These are phyloP conservation scores for Alca torda DNA, from an alignment of 2,797 vertebrate species.

Conservation along the genomic window DNA sequence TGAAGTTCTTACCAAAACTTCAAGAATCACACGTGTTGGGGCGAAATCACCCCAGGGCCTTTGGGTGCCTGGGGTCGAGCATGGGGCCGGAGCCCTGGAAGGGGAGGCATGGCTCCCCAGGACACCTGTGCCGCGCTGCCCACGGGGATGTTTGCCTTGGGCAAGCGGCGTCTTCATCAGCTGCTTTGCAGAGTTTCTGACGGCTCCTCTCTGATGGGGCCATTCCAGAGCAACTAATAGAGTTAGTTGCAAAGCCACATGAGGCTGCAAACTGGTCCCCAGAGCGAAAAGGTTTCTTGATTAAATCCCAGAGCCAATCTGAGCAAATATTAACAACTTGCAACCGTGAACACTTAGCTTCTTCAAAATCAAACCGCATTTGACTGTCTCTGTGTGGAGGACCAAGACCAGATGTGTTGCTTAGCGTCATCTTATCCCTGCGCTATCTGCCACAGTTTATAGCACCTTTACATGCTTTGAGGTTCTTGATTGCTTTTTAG, in stretches of 20 bases:
- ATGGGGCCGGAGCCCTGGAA: too few relatives aligned
- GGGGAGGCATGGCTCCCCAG: not conserved
- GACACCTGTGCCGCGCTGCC: not conserved
- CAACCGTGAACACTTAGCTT: not conserved
- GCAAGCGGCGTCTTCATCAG: not conserved
- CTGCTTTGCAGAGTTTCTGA: accelerated
- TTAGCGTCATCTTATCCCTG: not conserved
- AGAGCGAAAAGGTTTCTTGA: not conserved
- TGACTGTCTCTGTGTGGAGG: not conserved
- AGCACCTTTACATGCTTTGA: conserved; percentile 35
- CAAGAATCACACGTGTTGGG: not conserved
- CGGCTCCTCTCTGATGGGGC: not conserved
- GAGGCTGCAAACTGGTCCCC: not conserved
- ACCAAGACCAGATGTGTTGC: not conserved
- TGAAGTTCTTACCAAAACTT: conserved; percentile 15
- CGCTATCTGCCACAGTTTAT: conserved; percentile 33
- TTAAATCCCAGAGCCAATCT: not conserved
- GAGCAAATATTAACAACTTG: not conserved
- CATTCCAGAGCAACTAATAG: not conserved
- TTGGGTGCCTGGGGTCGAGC: accelerated
- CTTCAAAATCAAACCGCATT: not conserved
- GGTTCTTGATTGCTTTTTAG: conserved; percentile 50
- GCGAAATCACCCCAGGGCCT: not conserved
- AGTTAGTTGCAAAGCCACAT: not conserved
- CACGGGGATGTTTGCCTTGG: not conserved